Percentiles rank a stretch among this genome's conserved stretches.
These are phyloP conservation scores for Subacronicta megacephala DNA, from an alignment of 2,888 invertebrate species.

Conservation along the genomic window DNA sequence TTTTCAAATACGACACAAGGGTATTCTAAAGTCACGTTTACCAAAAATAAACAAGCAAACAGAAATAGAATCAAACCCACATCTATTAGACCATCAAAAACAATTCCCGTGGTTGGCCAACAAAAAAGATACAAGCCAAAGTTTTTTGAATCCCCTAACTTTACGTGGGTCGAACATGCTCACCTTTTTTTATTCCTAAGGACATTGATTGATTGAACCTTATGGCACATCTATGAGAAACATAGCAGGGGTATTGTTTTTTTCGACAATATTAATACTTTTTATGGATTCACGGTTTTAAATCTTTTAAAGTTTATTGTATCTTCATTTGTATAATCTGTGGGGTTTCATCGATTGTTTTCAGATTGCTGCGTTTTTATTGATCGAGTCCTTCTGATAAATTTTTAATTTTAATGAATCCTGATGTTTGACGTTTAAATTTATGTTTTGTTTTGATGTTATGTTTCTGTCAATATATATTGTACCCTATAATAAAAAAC, in stretches of 20 bases:
- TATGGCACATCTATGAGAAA: constrained; percentile 85
- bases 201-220: constrained; percentile 89
- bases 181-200: constrained; percentile 83
- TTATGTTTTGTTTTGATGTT: constrained; percentile 21
- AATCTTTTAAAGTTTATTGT: constrained; percentile 79
- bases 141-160: constrained; percentile 81
- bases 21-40: constrained; percentile 30
- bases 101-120: constrained; percentile 75
- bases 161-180: constrained; percentile 86
- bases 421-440: constrained; percentile 1
- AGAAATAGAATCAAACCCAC: constrained; percentile 69
- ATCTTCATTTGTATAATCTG: constrained; percentile 82
- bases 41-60: constrained; percentile 52
- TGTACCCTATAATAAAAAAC: too few relatives aligned
- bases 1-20: constrained; percentile 1
- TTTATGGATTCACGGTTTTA: constrained; percentile 66
- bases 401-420: constrained; percentile 28
- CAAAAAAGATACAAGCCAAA: constrained; percentile 80
- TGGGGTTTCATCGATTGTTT: constrained; percentile 59
- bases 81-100: constrained; percentile 77
- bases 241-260: constrained; percentile 82
- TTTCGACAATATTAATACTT: constrained; percentile 65
- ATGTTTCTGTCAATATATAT: constrained; percentile 4
- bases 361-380: constrained; percentile 34
- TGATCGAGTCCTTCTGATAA: constrained; percentile 25